These are phyloP conservation scores for Chymomyza amoena DNA, from an alignment of 2,888 invertebrate genomes.

Conservation along the genomic window DNA sequence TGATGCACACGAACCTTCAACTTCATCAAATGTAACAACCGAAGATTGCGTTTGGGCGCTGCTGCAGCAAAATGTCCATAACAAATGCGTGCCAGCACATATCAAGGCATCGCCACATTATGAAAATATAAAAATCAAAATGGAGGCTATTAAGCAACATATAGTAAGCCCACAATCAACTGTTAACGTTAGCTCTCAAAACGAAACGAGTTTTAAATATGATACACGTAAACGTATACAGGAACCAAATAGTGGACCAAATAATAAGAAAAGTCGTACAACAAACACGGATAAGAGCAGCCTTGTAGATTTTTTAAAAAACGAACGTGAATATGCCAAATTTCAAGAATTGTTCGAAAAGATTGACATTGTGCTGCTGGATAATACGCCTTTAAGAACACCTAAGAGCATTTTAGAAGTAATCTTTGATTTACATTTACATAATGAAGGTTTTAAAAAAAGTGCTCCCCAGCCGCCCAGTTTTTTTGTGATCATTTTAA, in stretches of 20 bases:
- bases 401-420: slow-evolving; percentile 32
- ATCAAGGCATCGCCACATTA: slow-evolving; percentile 54
- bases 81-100: slow-evolving; percentile 48
- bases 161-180: slow-evolving; percentile 40
- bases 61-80: slow-evolving; percentile 53
- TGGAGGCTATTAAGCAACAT: slow-evolving; percentile 49
- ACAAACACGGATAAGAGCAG: slow-evolving; percentile 36
- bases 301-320: slow-evolving; percentile 64
- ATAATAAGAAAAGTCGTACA: slow-evolving; percentile 27
- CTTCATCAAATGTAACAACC: slow-evolving; percentile 28
- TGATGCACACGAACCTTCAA: slow-evolving; percentile 22
- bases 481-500: slow-evolving; percentile 69
- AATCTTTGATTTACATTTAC: slow-evolving; percentile 73
- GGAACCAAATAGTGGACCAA: background rate
- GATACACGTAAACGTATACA: slow-evolving; percentile 54
- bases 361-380: slow-evolving; percentile 67
- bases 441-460: slow-evolving; percentile 68
- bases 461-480: slow-evolving; percentile 66
- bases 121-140: slow-evolving; percentile 37
- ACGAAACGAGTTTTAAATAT: slow-evolving; percentile 33
- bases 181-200: background rate
- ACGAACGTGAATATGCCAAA: slow-evolving; percentile 56
- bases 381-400: background rate
- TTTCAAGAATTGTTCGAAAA: slow-evolving; percentile 67
- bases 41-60: slow-evolving; percentile 75